Evolutionary conservation across 2,113 vertebrate species (phyloP).

Genomic region (Cheilinus undulatus): DNA sequence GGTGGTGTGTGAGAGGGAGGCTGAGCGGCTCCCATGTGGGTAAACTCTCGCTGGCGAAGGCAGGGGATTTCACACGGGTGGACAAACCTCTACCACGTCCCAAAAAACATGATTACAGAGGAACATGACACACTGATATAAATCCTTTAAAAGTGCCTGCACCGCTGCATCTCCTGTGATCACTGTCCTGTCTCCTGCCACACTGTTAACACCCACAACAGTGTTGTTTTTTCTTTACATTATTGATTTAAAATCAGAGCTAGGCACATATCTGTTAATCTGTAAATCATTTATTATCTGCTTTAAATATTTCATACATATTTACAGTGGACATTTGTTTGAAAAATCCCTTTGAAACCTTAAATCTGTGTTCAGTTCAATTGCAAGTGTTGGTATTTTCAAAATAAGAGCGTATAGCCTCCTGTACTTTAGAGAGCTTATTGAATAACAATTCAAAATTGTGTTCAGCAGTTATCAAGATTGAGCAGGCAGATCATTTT

Average conservation of each 20-base stretch:
- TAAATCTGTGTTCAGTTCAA: too few relatives aligned
- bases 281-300: too few relatives aligned
- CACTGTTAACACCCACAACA: neutral
- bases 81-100: constrained; percentile 13
- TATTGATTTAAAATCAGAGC: constrained; percentile 1
- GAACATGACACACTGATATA: neutral
- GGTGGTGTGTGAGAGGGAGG: constrained; percentile 18
- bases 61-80: constrained; percentile 22
- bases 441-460: too few relatives aligned
- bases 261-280: too few relatives aligned
- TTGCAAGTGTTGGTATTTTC: too few relatives aligned
- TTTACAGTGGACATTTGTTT: too few relatives aligned
- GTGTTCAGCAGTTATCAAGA: too few relatives aligned
- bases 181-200: neutral
- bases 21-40: constrained; percentile 33
- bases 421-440: too few relatives aligned
- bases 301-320: too few relatives aligned
- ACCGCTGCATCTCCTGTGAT: constrained; percentile 7
- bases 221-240: constrained; percentile 17
- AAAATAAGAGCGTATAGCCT: too few relatives aligned
- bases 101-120: constrained; percentile 30
- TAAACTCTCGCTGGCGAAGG: constrained; percentile 33
- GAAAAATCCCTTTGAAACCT: too few relatives aligned
- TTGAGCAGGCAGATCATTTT: too few relatives aligned
- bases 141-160: constrained; percentile 28